Evolutionary conservation across 2,888 invertebrate genomes (phyloP).

Genomic region (Drosophila koepferae): DNA sequence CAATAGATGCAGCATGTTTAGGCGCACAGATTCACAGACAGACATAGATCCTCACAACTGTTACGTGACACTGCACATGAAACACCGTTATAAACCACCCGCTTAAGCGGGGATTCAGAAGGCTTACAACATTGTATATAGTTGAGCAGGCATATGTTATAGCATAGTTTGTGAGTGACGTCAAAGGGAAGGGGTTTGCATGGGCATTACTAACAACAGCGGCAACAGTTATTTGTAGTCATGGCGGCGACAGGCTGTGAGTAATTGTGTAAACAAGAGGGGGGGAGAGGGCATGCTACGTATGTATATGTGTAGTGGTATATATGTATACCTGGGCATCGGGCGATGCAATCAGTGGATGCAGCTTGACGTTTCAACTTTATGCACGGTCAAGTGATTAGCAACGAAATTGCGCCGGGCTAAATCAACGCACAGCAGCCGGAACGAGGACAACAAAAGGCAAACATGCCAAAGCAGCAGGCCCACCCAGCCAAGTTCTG

Average conservation of each 20-base stretch:
- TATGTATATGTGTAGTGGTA: background rate
- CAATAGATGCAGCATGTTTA: background rate
- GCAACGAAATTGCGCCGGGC: conserved; percentile 70
- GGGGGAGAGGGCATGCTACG: background rate
- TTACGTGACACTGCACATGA: background rate
- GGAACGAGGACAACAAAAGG: conserved; percentile 52
- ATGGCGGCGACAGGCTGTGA: conserved; percentile 60
- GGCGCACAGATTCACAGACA: background rate
- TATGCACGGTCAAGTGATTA: conserved; percentile 79
- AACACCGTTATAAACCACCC: background rate
- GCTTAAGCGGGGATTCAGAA: background rate
- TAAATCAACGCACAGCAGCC: conserved; percentile 64
- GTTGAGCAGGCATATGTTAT: conserved; percentile 15
- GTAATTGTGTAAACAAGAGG: conserved; percentile 75
- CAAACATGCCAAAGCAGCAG: conserved; percentile 59
- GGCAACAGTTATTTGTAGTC: conserved; percentile 55
- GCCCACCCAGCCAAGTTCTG: conserved; percentile 58
- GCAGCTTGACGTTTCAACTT: conserved; percentile 67
- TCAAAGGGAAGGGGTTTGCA: conserved; percentile 22
- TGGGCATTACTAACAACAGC: conserved; percentile 57
- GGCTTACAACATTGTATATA: background rate
- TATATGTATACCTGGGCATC: conserved; percentile 45
- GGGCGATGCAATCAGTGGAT: conserved; percentile 63
- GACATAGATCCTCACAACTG: background rate
- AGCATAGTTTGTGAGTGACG: background rate